phyloP scores from a whole-genome alignment of 2,113 vertebrate genomes.

The Carlito syrichta region DNA sequence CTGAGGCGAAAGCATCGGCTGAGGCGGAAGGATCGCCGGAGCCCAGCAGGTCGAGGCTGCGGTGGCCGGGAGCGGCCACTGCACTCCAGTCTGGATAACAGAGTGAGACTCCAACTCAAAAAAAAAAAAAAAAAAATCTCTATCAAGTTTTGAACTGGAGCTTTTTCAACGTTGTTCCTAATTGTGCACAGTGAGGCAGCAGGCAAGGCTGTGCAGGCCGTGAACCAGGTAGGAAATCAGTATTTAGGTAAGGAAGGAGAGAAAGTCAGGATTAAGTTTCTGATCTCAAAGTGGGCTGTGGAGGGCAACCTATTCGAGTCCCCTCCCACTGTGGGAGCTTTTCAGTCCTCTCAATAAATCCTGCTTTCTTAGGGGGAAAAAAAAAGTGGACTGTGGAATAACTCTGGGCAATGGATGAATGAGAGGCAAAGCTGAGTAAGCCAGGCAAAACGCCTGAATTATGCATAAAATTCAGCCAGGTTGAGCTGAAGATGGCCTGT shows the following conservation, averaged over 20 bases:
- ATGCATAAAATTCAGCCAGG: neutral
- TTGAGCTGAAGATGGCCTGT: neutral
- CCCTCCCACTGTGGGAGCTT: too few species aligned
- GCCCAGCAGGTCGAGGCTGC: too few species aligned
- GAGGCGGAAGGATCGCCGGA: too few species aligned
- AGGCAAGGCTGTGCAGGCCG: neutral
- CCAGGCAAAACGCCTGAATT: neutral
- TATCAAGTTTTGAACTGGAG: neutral
- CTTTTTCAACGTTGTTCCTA: neutral
- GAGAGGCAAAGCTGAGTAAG: neutral
- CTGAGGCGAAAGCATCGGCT: too few species aligned
- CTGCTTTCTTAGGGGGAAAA: too few species aligned
- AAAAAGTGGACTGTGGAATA: too few species aligned
- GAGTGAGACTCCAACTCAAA: too few species aligned
- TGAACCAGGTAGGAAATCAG: constrained; percentile 13
- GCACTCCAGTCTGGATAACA: too few species aligned
- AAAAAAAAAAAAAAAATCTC: too few species aligned
- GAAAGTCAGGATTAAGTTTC: constrained; percentile 50
- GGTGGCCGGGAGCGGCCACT: too few species aligned
- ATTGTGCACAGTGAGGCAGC: neutral
- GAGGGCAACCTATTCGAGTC: too few species aligned
- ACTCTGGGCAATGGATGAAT: neutral
- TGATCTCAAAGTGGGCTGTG: neutral
- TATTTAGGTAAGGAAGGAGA: constrained; percentile 35
- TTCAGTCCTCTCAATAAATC: too few species aligned